Percentiles rank a stretch among this genome's conserved stretches.
Conservation (phyloP, 1,140 invertebrate species). For the Paracyclopina nana region DNA sequence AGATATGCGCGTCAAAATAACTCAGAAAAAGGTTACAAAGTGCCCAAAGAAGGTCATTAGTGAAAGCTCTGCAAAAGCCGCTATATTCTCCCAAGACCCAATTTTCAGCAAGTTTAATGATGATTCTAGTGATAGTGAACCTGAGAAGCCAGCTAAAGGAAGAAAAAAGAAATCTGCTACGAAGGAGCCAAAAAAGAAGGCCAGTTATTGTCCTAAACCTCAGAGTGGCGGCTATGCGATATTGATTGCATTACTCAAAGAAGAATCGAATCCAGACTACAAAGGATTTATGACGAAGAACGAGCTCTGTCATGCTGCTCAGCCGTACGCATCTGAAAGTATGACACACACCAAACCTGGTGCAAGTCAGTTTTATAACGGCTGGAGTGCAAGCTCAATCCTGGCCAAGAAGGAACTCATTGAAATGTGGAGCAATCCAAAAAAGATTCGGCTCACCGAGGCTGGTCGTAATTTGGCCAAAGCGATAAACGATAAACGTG, state of each 20-base stretch:
- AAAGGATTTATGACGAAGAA: constrained; percentile 6
- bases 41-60: too few species aligned
- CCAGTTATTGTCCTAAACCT: constrained; percentile 7
- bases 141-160: too few species aligned
- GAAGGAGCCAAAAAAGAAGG: too few species aligned
- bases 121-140: too few species aligned
- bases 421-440: neutral
- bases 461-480: neutral
- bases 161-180: too few species aligned
- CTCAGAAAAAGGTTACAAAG: too few species aligned
- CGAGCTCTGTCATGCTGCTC: neutral
- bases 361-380: neutral
- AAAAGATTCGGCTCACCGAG: neutral
- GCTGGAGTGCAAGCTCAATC: constrained; percentile 1
- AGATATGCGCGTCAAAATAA: too few species aligned
- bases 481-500: neutral
- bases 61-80: too few species aligned
- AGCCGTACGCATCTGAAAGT: neutral
- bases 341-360: neutral
- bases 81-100: too few species aligned
- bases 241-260: neutral
- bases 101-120: too few species aligned
- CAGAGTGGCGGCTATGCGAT: constrained; percentile 12
- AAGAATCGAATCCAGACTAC: neutral
- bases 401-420: neutral